A percentile compares a stretch with the other conserved stretches of the same genome.
Conservation (phyloP, 2,888 invertebrate genomes). For the Argyra leucocephala region DNA sequence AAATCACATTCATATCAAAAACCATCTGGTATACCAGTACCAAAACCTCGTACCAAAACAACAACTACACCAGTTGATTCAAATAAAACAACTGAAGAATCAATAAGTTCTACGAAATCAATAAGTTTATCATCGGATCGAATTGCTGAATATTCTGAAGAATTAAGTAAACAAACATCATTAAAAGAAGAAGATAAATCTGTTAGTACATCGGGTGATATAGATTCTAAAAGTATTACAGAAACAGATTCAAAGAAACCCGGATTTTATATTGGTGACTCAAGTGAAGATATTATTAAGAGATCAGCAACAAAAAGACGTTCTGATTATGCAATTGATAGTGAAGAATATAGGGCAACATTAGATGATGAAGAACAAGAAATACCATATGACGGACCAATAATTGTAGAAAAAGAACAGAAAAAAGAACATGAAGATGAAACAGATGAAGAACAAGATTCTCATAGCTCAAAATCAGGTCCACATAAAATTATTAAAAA, state of each 20-base stretch:
- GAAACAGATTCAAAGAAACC: conserved; percentile 31
- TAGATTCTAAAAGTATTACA: not conserved
- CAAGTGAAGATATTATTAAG: conserved; percentile 40
- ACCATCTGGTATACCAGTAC: conserved; percentile 30
- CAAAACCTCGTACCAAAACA: conserved; percentile 38
- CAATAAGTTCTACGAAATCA: conserved; percentile 17
- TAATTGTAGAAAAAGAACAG: not conserved
- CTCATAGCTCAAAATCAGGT: not conserved
- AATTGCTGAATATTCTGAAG: conserved; percentile 23
- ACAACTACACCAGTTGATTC: conserved; percentile 34
- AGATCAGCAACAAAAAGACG: conserved; percentile 32
- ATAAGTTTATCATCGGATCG: conserved; percentile 22
- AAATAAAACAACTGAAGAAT: conserved; percentile 26
- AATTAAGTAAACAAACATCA: conserved; percentile 20
- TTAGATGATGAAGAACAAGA: conserved; percentile 16
- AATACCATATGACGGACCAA: conserved; percentile 1
- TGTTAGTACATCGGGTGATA: not conserved
- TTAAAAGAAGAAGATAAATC: conserved; percentile 19
- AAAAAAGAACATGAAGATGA: conserved; percentile 25
- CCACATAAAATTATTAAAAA: not conserved
- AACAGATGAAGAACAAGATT: conserved; percentile 16
- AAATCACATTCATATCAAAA: conserved; percentile 12
- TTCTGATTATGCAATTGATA: conserved; percentile 22
- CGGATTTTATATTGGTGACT: conserved; percentile 43
- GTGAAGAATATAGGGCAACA: conserved; percentile 22